Evolutionary conservation across 1,140 invertebrate species (phyloP).

Genomic region (Tachypleus tridentatus): DNA sequence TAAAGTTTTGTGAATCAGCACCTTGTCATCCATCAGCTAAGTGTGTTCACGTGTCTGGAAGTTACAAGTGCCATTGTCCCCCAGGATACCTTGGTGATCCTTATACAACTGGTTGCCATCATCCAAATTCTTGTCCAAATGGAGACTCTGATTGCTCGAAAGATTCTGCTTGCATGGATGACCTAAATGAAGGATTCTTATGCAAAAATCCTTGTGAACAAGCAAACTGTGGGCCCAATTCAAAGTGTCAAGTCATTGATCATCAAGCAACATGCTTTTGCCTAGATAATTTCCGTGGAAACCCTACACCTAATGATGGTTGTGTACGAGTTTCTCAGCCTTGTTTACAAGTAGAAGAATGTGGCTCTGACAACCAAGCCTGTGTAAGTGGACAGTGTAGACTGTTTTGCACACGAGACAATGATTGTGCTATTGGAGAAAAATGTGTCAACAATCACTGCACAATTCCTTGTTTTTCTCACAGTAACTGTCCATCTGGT

Average conservation of each 20-base stretch:
- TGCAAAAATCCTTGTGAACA: conserved; percentile 65
- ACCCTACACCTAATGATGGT: conserved; percentile 45
- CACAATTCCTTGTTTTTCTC: conserved; percentile 55
- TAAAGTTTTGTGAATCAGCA: conserved; percentile 49
- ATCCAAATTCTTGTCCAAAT: conserved; percentile 53
- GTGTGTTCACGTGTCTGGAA: conserved; percentile 50
- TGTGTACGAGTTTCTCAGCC: conserved; percentile 53
- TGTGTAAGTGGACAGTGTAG: conserved; percentile 72
- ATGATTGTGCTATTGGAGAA: conserved; percentile 67
- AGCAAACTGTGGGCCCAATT: conserved; percentile 59
- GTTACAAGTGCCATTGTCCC: conserved; percentile 61
- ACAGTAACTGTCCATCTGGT: conserved; percentile 60
- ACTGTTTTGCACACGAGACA: conserved; percentile 59
- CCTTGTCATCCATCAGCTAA: conserved; percentile 67
- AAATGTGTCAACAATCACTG: conserved; percentile 57
- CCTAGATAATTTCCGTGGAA: conserved; percentile 52
- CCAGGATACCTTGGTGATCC: conserved; percentile 62
- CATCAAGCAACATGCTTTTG: conserved; percentile 62
- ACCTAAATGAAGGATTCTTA: conserved; percentile 48
- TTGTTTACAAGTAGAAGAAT: conserved; percentile 60
- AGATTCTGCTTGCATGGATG: conserved; percentile 55
- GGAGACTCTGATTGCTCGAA: conserved; percentile 60
- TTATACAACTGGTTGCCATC: conserved; percentile 46
- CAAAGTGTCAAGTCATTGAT: conserved; percentile 58
- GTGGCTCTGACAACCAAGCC: conserved; percentile 48